Percentiles rank a stretch among this genome's conserved stretches.
These are phyloP conservation scores for Proctacanthus coquilletti DNA, from an alignment of 1,140 invertebrate genomes.

Conservation along the genomic window DNA sequence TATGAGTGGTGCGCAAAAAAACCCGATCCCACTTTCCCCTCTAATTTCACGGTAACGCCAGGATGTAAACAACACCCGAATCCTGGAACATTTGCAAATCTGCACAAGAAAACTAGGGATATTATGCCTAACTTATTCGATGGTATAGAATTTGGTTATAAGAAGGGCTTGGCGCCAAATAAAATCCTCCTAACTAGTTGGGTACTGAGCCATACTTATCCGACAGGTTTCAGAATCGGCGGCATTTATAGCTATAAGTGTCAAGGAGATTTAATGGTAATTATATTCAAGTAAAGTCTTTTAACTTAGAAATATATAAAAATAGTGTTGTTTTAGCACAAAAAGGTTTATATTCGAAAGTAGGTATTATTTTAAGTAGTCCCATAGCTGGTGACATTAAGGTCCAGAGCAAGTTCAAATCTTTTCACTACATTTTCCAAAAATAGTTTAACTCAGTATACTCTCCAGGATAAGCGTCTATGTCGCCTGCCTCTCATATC, in stretches of 20 bases:
- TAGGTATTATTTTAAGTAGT: no score
- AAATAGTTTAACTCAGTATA: no score
- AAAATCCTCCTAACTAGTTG: slow-evolving; percentile 19
- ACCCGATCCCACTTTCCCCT: slow-evolving; percentile 9
- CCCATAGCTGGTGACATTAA: no score
- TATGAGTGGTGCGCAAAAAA: no score
- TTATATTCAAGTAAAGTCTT: no score
- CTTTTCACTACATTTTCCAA: no score
- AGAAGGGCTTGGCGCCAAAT: slow-evolving; percentile 18
- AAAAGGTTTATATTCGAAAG: no score
- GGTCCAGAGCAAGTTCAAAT: no score
- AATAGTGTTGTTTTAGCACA: no score
- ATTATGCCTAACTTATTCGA: slow-evolving; percentile 26
- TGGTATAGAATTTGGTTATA: slow-evolving; percentile 22
- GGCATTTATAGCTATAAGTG: slow-evolving; percentile 20
- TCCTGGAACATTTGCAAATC: slow-evolving; percentile 20
- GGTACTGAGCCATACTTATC: slow-evolving; percentile 19
- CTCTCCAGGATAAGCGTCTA: no score
- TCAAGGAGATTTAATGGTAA: slow-evolving; percentile 20
- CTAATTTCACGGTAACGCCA: slow-evolving; percentile 14
- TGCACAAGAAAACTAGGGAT: slow-evolving; percentile 18
- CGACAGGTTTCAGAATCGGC: slow-evolving; percentile 24
- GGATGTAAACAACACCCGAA: slow-evolving; percentile 15
- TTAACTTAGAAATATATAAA: no score
- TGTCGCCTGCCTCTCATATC: no score